Evolutionary conservation across 1,140 invertebrate species (phyloP), one percentile per base, ranked within the genome.

Genomic region (Propsilocerus akamusi): DNA sequence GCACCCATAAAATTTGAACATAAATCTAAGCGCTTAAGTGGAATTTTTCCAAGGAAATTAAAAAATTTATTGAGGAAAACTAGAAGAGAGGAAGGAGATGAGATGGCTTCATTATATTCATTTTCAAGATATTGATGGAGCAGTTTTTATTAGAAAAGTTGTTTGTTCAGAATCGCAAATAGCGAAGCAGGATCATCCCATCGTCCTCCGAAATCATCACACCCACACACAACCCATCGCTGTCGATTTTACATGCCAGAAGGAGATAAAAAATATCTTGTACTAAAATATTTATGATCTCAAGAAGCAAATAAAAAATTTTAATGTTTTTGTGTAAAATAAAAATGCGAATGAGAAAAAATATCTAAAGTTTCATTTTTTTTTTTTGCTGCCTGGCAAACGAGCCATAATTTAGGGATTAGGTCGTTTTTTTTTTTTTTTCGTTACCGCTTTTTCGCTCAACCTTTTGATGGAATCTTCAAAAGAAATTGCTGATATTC

Each of bases 231-330:
- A 41, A 41, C n/a, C 6, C 10, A 30, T 3, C 10, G 10, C 28
- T 30, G 2, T 30, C 10, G n/a, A 30, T 3, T 6, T 11, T 8
- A 6, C 28, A 41, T 20, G 17, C 17, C 17, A 41, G 17, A 41
- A 41, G 14, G 10, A 41, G 34, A 41, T 41, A 41, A 41, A 41
- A 20, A 41, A 41, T 41, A n/a, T 41, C 34, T 14, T 41, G 22
- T 41, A 41, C 6, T 41, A 41, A 41, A 41, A 41, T 41, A 41
- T 41, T 41, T 41, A 41, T 41, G 34, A 41, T 41, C 34, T 41
- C 17, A 20, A 41, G 14, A 41, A 20, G 34, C 34, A 41, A 30
- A 41, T 41, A 41, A 41, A 41, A 41, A 41, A 41, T 41, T 41
- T 41, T 41, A 41, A 41, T 41, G 34, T 41, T 20, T 41, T 41